Evolutionary conservation across 2,888 invertebrate species (phyloP).

Genomic region (Exocentrus adspersus): DNA sequence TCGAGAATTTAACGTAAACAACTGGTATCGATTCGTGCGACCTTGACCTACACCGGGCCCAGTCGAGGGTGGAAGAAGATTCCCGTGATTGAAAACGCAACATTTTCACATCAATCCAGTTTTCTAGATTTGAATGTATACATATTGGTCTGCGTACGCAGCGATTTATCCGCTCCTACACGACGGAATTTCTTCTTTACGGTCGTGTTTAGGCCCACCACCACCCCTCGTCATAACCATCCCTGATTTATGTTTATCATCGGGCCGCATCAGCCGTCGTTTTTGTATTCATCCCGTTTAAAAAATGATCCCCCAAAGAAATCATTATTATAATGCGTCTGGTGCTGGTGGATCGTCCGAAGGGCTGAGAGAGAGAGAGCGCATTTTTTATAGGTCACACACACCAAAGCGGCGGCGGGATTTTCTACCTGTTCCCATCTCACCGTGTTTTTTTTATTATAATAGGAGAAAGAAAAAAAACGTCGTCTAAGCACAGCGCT

Average conservation of each 20-base stretch:
- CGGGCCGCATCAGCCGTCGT: slow-evolving; percentile 16
- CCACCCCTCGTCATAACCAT: not conserved
- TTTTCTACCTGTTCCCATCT: slow-evolving; percentile 30
- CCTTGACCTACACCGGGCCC: slow-evolving; percentile 28
- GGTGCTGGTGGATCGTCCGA: slow-evolving; percentile 27
- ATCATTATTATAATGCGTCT: slow-evolving; percentile 31
- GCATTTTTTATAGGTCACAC: slow-evolving; percentile 35
- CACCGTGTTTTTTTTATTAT: slow-evolving; percentile 19
- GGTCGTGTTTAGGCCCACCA: not conserved
- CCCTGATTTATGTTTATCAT: slow-evolving; percentile 22
- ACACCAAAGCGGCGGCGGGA: slow-evolving; percentile 16
- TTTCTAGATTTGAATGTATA: no score
- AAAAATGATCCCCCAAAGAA: slow-evolving; percentile 17
- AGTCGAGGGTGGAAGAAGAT: slow-evolving; percentile 25
- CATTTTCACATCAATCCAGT: no score
- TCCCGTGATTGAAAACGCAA: no score
- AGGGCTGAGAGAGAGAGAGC: slow-evolving; percentile 33
- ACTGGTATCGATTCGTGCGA: slow-evolving; percentile 27
- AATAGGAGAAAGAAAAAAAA: no score
- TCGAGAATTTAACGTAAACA: slow-evolving; percentile 20
- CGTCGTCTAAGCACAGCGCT: not conserved
- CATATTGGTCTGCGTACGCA: no score
- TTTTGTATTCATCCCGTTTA: slow-evolving; percentile 20
- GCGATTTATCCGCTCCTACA: no score
- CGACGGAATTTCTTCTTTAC: no score